These are phyloP conservation scores for Scaptomyza parva DNA, from an alignment of 2,888 invertebrate species.

Conservation along the genomic window DNA sequence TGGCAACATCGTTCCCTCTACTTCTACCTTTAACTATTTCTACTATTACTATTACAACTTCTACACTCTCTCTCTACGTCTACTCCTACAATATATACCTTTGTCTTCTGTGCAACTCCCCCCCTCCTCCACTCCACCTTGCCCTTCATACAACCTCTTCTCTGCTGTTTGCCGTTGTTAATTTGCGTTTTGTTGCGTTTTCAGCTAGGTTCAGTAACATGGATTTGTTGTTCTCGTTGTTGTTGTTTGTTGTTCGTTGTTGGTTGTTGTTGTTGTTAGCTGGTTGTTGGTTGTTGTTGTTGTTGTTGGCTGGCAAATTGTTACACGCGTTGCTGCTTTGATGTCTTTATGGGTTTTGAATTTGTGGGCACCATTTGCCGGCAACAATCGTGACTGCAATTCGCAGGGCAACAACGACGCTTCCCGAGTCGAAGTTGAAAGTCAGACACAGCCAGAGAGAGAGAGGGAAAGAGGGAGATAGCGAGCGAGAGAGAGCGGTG, in stretches of 20 bases:
- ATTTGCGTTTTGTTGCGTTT: conserved; percentile 79
- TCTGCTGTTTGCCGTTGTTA: conserved; percentile 65
- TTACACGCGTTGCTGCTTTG: conserved; percentile 80
- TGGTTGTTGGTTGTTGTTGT: conserved; percentile 45
- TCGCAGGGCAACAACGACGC: conserved; percentile 50
- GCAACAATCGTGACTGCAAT: conserved; percentile 74
- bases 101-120: conserved; percentile 30
- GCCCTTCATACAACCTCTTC: not conserved
- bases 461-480: not conserved
- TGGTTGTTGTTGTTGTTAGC: conserved; percentile 2
- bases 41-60: not conserved
- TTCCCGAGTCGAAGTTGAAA: conserved; percentile 35
- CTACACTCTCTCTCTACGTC: not conserved
- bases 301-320: conserved; percentile 75
- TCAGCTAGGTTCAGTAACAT: conserved; percentile 55
- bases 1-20: not conserved
- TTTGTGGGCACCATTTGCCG: conserved; percentile 68
- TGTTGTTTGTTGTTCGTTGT: conserved; percentile 44
- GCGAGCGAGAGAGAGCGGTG: not conserved
- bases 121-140: not conserved
- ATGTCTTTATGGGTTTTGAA: conserved; percentile 79
- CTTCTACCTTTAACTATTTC: conserved; percentile 1
- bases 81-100: conserved; percentile 27
- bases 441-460: not conserved
- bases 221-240: conserved; percentile 43